Percentiles rank a stretch among this genome's conserved stretches.
Conservation (phyloP, 2,113 vertebrate genomes). For the Sylvilagus bachmani region DNA sequence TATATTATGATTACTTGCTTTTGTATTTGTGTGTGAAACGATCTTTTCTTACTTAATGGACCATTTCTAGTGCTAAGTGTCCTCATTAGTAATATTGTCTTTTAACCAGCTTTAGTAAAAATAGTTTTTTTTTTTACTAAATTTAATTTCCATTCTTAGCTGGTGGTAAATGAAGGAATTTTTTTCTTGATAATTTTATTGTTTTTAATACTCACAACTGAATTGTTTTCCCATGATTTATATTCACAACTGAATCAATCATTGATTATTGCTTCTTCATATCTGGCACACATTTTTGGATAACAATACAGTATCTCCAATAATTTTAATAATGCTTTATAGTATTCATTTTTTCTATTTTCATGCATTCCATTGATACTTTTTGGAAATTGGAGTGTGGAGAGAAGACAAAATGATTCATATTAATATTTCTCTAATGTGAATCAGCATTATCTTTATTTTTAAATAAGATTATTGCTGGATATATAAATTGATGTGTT, state of each 20-base stretch:
- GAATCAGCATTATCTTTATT: neutral
- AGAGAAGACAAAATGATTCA: neutral
- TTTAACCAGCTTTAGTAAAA: neutral
- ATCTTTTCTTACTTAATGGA: neutral
- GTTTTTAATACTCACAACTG: neutral
- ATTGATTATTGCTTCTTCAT: neutral
- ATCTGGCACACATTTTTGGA: neutral
- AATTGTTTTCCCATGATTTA: conserved; percentile 28
- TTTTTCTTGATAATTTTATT: conserved; percentile 21
- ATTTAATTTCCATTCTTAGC: conserved; percentile 32
- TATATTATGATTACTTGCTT: neutral
- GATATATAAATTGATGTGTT: neutral
- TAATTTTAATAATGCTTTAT: neutral
- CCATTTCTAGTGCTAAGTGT: neutral
- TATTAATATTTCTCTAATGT: conserved; percentile 4
- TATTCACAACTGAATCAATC: neutral
- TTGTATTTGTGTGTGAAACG: neutral
- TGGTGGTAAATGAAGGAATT: neutral
- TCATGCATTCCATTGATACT: neutral
- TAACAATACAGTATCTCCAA: neutral
- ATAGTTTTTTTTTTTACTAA: neutral
- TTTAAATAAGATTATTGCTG: neutral
- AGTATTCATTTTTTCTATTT: conserved; percentile 32
- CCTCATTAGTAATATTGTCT: neutral
- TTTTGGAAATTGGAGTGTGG: neutral